A percentile compares a stretch with the other conserved stretches of the same genome.
Evolutionary conservation across 2,888 invertebrate species (phyloP).

Genomic region (Meliscaeva auricollis): DNA sequence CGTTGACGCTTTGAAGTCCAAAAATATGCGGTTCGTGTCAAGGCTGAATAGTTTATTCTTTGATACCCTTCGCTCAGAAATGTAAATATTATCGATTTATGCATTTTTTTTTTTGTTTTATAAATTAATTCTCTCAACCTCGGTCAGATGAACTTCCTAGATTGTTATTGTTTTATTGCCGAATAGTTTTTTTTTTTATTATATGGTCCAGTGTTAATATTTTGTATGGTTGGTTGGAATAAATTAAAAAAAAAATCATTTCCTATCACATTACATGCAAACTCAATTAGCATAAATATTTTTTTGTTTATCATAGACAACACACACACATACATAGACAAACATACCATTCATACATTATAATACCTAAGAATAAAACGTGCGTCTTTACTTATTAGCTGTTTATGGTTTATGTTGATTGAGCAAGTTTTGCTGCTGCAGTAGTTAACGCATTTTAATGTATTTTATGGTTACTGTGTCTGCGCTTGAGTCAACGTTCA

Average conservation of each 20-base stretch:
- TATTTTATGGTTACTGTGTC: not conserved
- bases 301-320: not conserved
- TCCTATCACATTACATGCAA: conserved; percentile 15
- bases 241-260: not conserved
- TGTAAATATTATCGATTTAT: conserved; percentile 37
- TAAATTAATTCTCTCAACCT: conserved; percentile 60
- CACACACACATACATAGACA: no score
- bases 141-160: conserved; percentile 41
- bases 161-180: not conserved
- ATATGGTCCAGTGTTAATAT: not conserved
- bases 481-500: conserved; percentile 18
- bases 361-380: conserved; percentile 17
- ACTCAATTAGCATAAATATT: conserved; percentile 33
- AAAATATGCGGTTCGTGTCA: conserved; percentile 55
- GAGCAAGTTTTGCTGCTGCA: conserved; percentile 12
- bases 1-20: conserved; percentile 29
- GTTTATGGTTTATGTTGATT: conserved; percentile 3
- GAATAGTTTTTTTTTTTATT: conserved; percentile 1
- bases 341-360: not conserved
- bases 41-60: conserved; percentile 52
- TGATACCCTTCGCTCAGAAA: conserved; percentile 52
- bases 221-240: not conserved
- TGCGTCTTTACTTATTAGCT: not conserved
- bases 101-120: conserved; percentile 28
- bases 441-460: conserved; percentile 22